A percentile compares a stretch with the other conserved stretches of the same genome.
Evolutionary conservation across 2,888 invertebrate species (phyloP).

Genomic region (Conus canariensis): DNA sequence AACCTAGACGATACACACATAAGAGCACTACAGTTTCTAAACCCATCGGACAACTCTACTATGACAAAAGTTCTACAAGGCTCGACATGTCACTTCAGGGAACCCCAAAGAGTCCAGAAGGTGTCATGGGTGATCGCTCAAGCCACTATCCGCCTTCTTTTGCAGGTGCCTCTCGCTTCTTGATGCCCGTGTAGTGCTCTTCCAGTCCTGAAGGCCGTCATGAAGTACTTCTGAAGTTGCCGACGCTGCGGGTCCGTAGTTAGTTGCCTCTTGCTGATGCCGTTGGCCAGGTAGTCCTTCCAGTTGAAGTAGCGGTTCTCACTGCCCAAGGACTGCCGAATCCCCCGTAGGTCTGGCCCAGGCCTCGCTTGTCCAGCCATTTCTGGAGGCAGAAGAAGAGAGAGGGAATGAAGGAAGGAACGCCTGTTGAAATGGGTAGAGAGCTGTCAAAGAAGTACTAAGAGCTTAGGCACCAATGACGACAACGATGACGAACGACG

Average conservation of each 20-base stretch:
- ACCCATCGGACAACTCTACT: not conserved
- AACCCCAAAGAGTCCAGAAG: not conserved
- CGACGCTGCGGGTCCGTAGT: slow-evolving; percentile 42
- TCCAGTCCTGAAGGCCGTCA: slow-evolving; percentile 57
- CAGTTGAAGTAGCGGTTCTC: slow-evolving; percentile 41
- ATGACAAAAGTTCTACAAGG: no score
- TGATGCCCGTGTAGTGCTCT: slow-evolving; percentile 49
- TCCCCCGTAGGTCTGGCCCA: slow-evolving; percentile 11
- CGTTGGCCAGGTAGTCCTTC: slow-evolving; percentile 35
- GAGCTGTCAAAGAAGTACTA: no score
- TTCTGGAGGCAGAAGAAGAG: not conserved
- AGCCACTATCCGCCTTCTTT: not conserved
- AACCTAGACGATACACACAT: not conserved
- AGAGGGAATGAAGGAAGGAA: not conserved
- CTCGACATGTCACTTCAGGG: no score
- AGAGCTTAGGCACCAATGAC: no score
- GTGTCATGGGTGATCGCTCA: not conserved
- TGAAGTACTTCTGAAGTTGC: slow-evolving; percentile 48
- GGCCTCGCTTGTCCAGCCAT: slow-evolving; percentile 45
- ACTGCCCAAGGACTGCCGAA: slow-evolving; percentile 35
- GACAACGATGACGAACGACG: no score
- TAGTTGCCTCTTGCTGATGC: slow-evolving; percentile 43
- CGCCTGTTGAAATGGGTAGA: no score
- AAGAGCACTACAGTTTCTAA: not conserved
- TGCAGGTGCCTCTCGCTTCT: slow-evolving; percentile 45